Conservation (phyloP, 2,888 invertebrate species). For the Automeris io region DNA sequence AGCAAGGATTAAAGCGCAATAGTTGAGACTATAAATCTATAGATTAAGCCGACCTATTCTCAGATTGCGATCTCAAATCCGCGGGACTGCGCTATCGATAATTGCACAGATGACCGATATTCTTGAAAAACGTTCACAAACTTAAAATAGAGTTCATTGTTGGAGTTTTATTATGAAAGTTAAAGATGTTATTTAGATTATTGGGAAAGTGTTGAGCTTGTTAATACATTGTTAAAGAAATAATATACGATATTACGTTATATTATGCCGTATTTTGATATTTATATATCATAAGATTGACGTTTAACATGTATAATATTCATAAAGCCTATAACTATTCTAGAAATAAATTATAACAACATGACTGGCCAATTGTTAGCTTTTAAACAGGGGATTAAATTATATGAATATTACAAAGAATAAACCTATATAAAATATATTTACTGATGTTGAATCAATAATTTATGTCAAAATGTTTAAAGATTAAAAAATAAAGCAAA, state of each 20-base stretch:
- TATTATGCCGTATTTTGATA: background rate
- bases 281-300: background rate
- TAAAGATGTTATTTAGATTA: background rate
- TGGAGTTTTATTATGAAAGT: background rate
- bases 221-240: background rate
- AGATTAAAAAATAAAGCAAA: constrained; percentile 35
- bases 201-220: background rate
- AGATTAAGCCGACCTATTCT: constrained; percentile 66
- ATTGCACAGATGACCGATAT: constrained; percentile 62
- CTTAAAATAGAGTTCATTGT: background rate
- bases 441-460: background rate
- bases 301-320: too few relatives aligned
- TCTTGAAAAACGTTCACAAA: constrained; percentile 30
- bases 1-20: constrained; percentile 56
- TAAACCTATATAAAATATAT: too few relatives aligned
- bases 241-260: background rate
- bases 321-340: too few relatives aligned
- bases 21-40: constrained; percentile 61
- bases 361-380: too few relatives aligned
- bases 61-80: constrained; percentile 64
- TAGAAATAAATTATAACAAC: too few relatives aligned
- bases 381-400: too few relatives aligned
- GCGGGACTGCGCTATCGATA: constrained; percentile 54
- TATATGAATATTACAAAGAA: too few relatives aligned
- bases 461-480: constrained; percentile 5